A percentile compares a stretch with the other conserved stretches of the same genome.
Evolutionary conservation across 2,797 vertebrate genomes (phyloP).

Genomic region (Macropodus opercularis): DNA sequence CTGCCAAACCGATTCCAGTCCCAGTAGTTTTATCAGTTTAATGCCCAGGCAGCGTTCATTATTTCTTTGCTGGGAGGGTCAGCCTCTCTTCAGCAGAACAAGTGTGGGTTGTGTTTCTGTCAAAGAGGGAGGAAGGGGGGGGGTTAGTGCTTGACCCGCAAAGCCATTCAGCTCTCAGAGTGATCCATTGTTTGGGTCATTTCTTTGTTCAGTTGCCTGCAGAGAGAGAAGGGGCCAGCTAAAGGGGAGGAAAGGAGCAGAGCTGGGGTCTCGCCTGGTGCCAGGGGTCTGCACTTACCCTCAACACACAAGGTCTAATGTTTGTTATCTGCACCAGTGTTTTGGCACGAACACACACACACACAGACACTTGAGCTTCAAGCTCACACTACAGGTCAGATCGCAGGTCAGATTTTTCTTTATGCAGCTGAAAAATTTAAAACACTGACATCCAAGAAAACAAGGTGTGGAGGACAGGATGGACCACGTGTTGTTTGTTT

Average conservation of each 20-base stretch:
- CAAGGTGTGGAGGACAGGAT: neutral
- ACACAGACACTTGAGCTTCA: neutral
- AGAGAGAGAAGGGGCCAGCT: conserved; percentile 73
- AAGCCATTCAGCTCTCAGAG: conserved; percentile 83
- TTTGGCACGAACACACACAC: conserved; percentile 24
- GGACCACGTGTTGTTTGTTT: neutral
- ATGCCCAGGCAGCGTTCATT: conserved; percentile 80
- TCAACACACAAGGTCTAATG: conserved; percentile 54
- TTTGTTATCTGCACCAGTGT: conserved; percentile 34
- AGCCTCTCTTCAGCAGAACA: conserved; percentile 84
- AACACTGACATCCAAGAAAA: conserved; percentile 1
- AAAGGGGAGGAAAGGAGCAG: conserved; percentile 71
- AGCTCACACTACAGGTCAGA: conserved; percentile 17
- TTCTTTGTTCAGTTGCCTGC: conserved; percentile 81
- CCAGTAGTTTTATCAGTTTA: conserved; percentile 81
- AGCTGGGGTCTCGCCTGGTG: conserved; percentile 60
- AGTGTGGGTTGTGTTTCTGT: conserved; percentile 84
- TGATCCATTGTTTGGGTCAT: conserved; percentile 83
- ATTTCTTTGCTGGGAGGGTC: conserved; percentile 80
- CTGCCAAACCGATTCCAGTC: conserved; percentile 76
- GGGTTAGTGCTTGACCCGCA: conserved; percentile 83
- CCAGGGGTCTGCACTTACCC: conserved; percentile 70
- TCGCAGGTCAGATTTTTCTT: conserved; percentile 20
- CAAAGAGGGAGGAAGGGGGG: conserved; percentile 71
- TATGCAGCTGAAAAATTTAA: conserved; percentile 25